These are phyloP conservation scores for Sebastolobus altivelis DNA, from an alignment of 2,797 vertebrate genomes.

Conservation along the genomic window DNA sequence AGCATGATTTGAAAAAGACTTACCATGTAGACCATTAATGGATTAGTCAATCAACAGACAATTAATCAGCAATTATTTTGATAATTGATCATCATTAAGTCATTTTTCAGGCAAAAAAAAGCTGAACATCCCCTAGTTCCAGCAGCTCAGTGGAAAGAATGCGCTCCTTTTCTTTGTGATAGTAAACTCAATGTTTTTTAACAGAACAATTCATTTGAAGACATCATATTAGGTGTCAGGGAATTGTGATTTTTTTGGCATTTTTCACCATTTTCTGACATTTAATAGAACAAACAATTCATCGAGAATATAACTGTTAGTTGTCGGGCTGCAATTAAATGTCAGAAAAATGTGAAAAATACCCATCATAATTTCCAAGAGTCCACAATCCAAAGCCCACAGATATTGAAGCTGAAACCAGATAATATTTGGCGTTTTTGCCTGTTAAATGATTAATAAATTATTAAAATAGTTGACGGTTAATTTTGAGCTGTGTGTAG, in stretches of 20 bases:
- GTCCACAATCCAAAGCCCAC: background rate
- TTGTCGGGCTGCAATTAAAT: background rate
- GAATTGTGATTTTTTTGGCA: background rate
- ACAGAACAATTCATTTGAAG: background rate
- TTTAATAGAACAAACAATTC: background rate
- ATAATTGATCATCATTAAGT: background rate
- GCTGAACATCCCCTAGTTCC: background rate
- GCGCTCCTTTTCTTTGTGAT: background rate
- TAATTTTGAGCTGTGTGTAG: background rate
- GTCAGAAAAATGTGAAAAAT: background rate
- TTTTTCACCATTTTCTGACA: background rate
- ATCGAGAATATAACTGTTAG: background rate
- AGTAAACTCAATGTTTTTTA: background rate
- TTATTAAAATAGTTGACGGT: background rate
- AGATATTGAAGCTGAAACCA: background rate
- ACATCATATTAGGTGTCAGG: background rate
- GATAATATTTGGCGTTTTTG: background rate
- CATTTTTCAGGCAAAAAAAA: background rate
- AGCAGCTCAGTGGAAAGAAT: background rate
- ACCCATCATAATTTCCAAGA: background rate
- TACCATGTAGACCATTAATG: background rate
- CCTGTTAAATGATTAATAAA: background rate
- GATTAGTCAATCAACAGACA: background rate
- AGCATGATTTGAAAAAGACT: background rate
- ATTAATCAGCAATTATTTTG: background rate